Conservation (phyloP, 2,797 vertebrate genomes). For the Pempheris klunzingeri region DNA sequence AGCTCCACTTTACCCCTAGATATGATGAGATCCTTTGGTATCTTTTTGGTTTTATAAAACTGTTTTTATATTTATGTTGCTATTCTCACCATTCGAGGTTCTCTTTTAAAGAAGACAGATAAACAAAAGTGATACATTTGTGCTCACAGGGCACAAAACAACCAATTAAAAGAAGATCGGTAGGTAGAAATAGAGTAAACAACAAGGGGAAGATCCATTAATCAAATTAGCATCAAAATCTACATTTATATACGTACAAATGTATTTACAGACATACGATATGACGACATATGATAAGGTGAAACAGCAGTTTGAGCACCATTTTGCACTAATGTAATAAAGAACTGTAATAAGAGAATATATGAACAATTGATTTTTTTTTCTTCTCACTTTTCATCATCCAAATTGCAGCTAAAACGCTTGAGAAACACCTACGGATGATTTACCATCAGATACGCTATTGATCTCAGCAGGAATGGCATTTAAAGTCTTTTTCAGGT, state of each 20-base stretch:
- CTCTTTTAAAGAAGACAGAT: no score
- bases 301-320: not conserved
- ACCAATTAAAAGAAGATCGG: no score
- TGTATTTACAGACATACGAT: no score
- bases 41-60: not conserved
- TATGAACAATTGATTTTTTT: conserved; percentile 17
- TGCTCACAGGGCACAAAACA: no score
- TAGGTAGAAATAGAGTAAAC: no score
- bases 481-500: not conserved
- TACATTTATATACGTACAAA: no score
- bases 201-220: no score
- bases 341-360: conserved; percentile 10
- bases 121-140: no score
- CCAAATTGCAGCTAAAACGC: conserved; percentile 3
- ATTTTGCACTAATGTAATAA: not conserved
- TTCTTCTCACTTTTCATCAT: conserved; percentile 2
- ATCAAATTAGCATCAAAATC: no score
- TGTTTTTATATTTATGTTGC: not conserved
- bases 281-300: not conserved
- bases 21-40: not conserved
- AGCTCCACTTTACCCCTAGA: no score
- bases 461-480: conserved; percentile 9
- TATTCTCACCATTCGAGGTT: not conserved
- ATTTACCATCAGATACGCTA: conserved; percentile 7
- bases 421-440: not conserved